Evolutionary conservation across 1,140 invertebrate species (phyloP), one percentile per base, ranked within the genome.

Genomic region (Halesus radiatus): DNA sequence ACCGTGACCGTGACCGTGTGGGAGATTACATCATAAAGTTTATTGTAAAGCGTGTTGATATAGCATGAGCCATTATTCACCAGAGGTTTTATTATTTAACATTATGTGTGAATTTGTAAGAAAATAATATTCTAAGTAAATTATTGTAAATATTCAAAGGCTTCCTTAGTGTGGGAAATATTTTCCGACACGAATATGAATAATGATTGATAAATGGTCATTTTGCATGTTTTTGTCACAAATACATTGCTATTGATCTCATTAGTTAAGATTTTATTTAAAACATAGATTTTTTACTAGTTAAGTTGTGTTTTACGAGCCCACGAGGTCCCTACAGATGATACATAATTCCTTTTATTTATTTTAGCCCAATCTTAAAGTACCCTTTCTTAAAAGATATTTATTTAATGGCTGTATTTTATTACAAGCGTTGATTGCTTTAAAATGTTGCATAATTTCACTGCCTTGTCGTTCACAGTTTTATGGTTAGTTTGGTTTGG

Each of bases 211-310:
- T 26, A 16, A 23, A n/a, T 73, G 45, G 45, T 54, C 45, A 26
- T 53, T 53, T 73, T 58, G 29, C 54, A 18, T 56, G 72, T 56
- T 58, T 58, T 32, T 58, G 16, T 32, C 72, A 50, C 58, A 32
- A 74, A 58, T 52, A 75, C 54, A 56, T 75, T 75, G 54, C 54
- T 26, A 58, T 75, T 58, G 72, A 75, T 75, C 72, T 75, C 72
- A 75, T 75, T 58, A 75, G 32, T 75, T 22, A 75, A 75, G 20
- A 75, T 22, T 75, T 75, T 58, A 18, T 75, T 75, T 75, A 20
- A 75, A 56, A 6, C 3, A 75, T 58, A 50, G 18, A 56, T 74
- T 32, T 45, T 45, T 58, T 58, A 75, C 52, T 37, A 58, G n/a
- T 23, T 75, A 74, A 74, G 66, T 70, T 45, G 37, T 45, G 29